A percentile compares a stretch with the other conserved stretches of the same genome.
Evolutionary conservation across 2,888 invertebrate species (phyloP).

Genomic region (Neuroscelio doddi): DNA sequence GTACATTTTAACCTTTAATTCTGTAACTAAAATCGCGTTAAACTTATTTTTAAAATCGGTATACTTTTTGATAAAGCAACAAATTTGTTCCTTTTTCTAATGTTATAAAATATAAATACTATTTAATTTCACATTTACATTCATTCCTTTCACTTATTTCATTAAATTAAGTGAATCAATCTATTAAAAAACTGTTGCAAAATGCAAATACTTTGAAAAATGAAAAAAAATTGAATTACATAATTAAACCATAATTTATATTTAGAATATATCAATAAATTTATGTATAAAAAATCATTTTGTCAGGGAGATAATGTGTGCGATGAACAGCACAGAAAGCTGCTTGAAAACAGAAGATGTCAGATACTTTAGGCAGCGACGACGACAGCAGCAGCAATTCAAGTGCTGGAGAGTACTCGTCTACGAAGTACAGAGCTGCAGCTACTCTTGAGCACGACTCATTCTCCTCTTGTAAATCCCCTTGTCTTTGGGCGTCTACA

Average conservation of each 20-base stretch:
- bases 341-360: constrained; percentile 25
- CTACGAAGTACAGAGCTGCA: constrained; percentile 36
- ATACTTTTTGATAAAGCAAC: no score
- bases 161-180: no score
- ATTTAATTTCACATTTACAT: no score
- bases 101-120: no score
- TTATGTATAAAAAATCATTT: constrained; percentile 11
- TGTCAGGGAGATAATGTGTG: constrained; percentile 5
- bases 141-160: no score
- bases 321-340: constrained; percentile 7
- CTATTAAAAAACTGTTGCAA: no score
- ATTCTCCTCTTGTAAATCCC: constrained; percentile 41
- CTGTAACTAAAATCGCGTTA: no score
- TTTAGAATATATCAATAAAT: constrained; percentile 1
- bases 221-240: neutral
- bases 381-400: constrained; percentile 40
- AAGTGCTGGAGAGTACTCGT: constrained; percentile 42
- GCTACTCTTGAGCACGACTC: constrained; percentile 47
- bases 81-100: no score
- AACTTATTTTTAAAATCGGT: no score
- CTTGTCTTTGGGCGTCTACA: constrained; percentile 46
- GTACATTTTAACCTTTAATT: no score
- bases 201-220: no score
- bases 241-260: no score
- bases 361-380: constrained; percentile 29